These are phyloP conservation scores for Cyprinodon tularosa DNA, from an alignment of 2,113 vertebrate genomes.

Conservation along the genomic window DNA sequence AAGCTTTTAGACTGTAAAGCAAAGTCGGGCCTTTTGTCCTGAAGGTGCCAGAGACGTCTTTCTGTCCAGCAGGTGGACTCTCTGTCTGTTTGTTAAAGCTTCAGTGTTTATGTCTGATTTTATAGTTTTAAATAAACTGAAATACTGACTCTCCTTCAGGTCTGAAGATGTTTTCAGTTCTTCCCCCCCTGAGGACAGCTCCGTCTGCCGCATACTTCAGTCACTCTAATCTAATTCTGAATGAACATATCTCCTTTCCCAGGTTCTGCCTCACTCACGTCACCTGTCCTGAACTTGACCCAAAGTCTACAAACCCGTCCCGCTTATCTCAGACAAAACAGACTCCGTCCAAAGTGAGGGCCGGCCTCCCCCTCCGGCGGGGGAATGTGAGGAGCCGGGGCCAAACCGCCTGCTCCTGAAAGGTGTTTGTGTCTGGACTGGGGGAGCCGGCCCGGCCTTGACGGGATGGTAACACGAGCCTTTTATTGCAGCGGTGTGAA, in stretches of 20 bases:
- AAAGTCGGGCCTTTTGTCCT: conserved; percentile 55
- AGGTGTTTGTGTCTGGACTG: conserved; percentile 81
- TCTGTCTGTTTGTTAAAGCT: conserved; percentile 46
- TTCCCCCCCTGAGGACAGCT: conserved; percentile 18
- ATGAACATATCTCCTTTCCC: conserved; percentile 35
- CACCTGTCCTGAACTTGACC: conserved; percentile 67
- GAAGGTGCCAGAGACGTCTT: conserved; percentile 62
- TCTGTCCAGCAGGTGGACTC: conserved; percentile 47
- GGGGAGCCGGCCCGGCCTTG: conserved; percentile 59
- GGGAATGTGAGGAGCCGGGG: conserved; percentile 65
- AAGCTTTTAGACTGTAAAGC: conserved; percentile 70
- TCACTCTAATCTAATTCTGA: conserved; percentile 56
- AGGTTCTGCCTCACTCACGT: conserved; percentile 41
- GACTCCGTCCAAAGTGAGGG: conserved; percentile 66
- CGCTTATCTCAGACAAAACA: conserved; percentile 79
- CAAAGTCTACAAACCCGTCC: conserved; percentile 77
- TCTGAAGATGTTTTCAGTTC: not conserved
- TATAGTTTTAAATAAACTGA: conserved; percentile 31
- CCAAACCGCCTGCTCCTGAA: conserved; percentile 73
- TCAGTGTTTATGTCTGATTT: conserved; percentile 10
- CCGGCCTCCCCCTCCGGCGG: conserved; percentile 61
- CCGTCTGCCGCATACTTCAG: conserved; percentile 46
- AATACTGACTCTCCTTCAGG: not conserved
- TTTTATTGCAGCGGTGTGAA: conserved; percentile 78
- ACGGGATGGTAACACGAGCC: conserved; percentile 73